These are phyloP conservation scores for Heliconius hewitsoni DNA, from an alignment of 1,140 invertebrate genomes.

Conservation along the genomic window DNA sequence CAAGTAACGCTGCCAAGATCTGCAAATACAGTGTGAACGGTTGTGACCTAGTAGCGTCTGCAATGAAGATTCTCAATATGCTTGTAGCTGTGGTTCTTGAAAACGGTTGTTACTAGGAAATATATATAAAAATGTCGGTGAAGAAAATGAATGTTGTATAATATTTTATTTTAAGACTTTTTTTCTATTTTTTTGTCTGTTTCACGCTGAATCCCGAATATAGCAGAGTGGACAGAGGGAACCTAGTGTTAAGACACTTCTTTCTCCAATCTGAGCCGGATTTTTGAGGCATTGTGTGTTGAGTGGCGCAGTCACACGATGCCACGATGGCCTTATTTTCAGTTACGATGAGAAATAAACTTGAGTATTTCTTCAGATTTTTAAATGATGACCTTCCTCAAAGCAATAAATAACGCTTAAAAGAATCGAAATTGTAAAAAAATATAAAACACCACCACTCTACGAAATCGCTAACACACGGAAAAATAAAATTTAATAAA, in stretches of 20 bases:
- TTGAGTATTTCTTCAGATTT: too few species aligned
- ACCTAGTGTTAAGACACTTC: too few species aligned
- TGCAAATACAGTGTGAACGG: slow-evolving; percentile 7
- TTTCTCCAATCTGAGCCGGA: too few species aligned
- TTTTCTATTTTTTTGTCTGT: not conserved
- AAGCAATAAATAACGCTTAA: too few species aligned
- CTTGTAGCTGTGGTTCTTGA: not conserved
- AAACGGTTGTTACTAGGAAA: not conserved
- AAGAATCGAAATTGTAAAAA: too few species aligned
- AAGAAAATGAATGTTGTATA: not conserved
- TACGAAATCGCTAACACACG: not conserved
- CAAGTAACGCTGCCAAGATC: not conserved
- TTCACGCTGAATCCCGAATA: too few species aligned
- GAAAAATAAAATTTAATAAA: not conserved
- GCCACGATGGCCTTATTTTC: too few species aligned
- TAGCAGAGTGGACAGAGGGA: too few species aligned
- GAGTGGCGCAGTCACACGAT: too few species aligned
- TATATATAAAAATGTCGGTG: slow-evolving; percentile 9
- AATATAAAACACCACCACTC: not conserved
- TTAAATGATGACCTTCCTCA: too few species aligned
- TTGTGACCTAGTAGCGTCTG: slow-evolving; percentile 7
- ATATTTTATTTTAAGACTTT: not conserved
- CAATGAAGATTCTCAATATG: slow-evolving; percentile 8
- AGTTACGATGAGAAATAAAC: too few species aligned
- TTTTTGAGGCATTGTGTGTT: too few species aligned